A percentile compares a stretch with the other conserved stretches of the same genome.
phyloP scores from a whole-genome alignment of 2,797 vertebrate genomes.

The Fundulus diaphanus region DNA sequence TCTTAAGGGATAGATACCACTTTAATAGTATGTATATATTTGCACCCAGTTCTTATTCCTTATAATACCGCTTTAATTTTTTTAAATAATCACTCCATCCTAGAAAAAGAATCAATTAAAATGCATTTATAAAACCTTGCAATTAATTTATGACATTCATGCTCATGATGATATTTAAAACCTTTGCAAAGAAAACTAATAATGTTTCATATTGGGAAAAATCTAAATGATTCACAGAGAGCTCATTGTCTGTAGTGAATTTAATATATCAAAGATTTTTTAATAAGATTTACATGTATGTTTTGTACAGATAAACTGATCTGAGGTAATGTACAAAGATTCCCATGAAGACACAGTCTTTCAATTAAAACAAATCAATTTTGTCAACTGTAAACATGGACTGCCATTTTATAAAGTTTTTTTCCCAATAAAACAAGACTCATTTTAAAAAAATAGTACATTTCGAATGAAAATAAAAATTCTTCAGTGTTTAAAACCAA shows the following conservation, averaged over 20 bases:
- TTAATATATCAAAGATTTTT: constrained; percentile 74
- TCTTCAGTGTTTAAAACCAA: background rate
- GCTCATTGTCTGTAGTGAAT: constrained; percentile 63
- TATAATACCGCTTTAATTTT: too few relatives aligned
- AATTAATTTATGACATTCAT: background rate
- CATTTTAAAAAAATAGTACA: background rate
- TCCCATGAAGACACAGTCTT: constrained; percentile 38
- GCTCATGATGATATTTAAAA: background rate
- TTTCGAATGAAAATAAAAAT: background rate
- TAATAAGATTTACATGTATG: constrained; percentile 70
- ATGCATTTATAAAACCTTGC: too few relatives aligned
- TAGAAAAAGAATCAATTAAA: too few relatives aligned
- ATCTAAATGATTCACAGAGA: constrained; percentile 23
- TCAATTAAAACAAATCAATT: constrained; percentile 41
- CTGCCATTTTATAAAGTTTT: constrained; percentile 9
- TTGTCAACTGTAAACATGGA: constrained; percentile 37
- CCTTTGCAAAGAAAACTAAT: background rate
- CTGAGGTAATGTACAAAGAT: constrained; percentile 60
- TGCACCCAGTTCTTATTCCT: too few relatives aligned
- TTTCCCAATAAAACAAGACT: background rate
- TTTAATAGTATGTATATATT: too few relatives aligned
- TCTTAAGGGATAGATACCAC: too few relatives aligned
- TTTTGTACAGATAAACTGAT: constrained; percentile 66
- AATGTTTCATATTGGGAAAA: background rate
- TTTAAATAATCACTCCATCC: too few relatives aligned